Evolutionary conservation across 2,888 invertebrate species (phyloP).

Genomic region (Amiota communis): DNA sequence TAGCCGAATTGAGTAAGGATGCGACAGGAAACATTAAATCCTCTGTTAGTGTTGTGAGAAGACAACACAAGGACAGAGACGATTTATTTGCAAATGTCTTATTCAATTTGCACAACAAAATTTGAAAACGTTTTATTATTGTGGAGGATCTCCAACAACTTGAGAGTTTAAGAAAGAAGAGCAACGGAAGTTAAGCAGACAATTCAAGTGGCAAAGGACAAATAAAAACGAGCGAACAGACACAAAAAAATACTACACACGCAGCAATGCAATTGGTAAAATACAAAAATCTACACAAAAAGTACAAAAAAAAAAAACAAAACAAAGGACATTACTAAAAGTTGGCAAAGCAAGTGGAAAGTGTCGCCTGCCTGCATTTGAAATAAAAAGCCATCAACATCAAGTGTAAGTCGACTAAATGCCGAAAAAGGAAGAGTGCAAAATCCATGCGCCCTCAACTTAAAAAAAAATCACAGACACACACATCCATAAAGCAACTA

Average conservation of each 20-base stretch:
- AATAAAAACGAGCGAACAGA: neutral
- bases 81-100: conserved; percentile 1
- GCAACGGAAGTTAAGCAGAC: conserved; percentile 23
- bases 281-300: neutral
- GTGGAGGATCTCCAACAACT: too few species aligned
- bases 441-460: too few species aligned
- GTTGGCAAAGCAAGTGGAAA: neutral
- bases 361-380: neutral
- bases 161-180: neutral
- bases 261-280: too few species aligned
- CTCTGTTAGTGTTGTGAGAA: conserved; percentile 2
- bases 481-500: too few species aligned
- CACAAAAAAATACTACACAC: neutral
- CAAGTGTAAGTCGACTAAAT: neutral
- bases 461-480: too few species aligned
- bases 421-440: neutral
- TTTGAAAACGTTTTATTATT: neutral
- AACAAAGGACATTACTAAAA: neutral
- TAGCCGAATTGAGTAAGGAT: neutral
- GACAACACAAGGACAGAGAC: neutral
- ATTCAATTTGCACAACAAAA: conserved; percentile 25
- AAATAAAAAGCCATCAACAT: neutral
- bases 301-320: neutral
- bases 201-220: conserved; percentile 19
- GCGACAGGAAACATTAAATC: conserved; percentile 22